Evolutionary conservation across 2,113 vertebrate genomes (phyloP).

Genomic region (Nematolebias whitei): DNA sequence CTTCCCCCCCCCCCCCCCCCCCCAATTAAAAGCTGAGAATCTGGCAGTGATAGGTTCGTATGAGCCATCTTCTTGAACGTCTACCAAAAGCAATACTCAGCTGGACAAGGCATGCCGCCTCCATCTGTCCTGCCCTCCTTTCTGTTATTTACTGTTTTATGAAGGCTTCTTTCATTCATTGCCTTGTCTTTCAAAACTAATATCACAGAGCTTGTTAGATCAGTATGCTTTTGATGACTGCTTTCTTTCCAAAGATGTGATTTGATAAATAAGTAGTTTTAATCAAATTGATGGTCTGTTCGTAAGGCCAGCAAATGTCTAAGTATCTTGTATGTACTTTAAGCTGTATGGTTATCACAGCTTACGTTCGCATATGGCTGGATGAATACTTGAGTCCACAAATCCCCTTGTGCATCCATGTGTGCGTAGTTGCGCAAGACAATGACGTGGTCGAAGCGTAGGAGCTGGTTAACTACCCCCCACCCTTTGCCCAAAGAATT

Average conservation of each 20-base stretch:
- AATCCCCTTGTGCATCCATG: neutral
- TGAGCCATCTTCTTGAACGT: conserved; percentile 65
- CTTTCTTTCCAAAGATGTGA: neutral
- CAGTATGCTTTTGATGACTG: neutral
- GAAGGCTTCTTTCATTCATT: conserved; percentile 28
- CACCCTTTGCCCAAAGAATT: neutral
- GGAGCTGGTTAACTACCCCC: conserved; percentile 2
- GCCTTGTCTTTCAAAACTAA: conserved; percentile 6
- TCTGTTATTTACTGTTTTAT: conserved; percentile 45
- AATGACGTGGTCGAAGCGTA: conserved; percentile 2
- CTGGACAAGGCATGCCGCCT: conserved; percentile 52
- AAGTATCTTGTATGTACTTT: neutral
- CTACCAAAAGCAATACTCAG: conserved; percentile 59
- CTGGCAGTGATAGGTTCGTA: conserved; percentile 37
- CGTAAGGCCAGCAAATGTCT: neutral
- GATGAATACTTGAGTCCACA: neutral
- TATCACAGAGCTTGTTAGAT: conserved; percentile 1
- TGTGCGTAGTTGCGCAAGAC: conserved; percentile 16
- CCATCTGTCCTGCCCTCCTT: conserved; percentile 59
- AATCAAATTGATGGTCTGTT: neutral
- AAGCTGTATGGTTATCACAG: neutral
- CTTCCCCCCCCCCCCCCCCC: no score
- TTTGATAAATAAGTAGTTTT: neutral
- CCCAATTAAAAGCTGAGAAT: conserved; percentile 37
- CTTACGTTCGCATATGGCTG: neutral